Evolutionary conservation across 1,140 invertebrate species (phyloP).

Genomic region (fruit fly (Drosophila melanogaster)): DNA sequence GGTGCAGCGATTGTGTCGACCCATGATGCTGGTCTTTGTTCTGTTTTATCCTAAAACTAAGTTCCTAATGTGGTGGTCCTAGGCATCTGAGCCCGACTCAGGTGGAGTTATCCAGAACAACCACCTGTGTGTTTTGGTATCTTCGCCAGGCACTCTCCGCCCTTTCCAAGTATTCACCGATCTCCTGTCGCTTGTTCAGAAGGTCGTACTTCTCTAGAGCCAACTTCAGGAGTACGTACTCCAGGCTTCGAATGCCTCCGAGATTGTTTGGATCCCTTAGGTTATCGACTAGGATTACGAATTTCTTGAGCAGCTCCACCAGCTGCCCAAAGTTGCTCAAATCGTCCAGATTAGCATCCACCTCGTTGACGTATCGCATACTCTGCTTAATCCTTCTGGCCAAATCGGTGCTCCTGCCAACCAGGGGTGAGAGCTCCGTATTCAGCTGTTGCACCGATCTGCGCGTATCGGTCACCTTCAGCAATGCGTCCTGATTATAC

Average conservation of each 20-base stretch:
- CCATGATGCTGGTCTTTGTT: conserved; percentile 32
- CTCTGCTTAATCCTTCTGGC: conserved; percentile 60
- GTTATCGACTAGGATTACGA: conserved; percentile 43
- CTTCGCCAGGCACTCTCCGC: conserved; percentile 44
- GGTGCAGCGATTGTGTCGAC: conserved; percentile 36
- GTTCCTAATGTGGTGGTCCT: conserved; percentile 7
- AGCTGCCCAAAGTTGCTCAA: conserved; percentile 33
- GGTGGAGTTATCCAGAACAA: conserved; percentile 43
- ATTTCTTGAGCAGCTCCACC: conserved; percentile 57
- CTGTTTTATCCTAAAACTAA: conserved; percentile 15
- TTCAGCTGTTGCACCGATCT: conserved; percentile 51
- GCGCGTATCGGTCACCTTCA: conserved; percentile 32
- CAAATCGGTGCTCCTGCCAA: conserved; percentile 64
- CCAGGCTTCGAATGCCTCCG: conserved; percentile 53
- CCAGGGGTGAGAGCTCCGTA: conserved; percentile 52
- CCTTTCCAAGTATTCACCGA: conserved; percentile 38
- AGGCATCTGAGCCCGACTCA: conserved; percentile 8
- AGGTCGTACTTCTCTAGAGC: conserved; percentile 62
- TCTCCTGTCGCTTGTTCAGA: conserved; percentile 33
- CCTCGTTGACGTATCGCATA: conserved; percentile 62
- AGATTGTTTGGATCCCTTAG: conserved; percentile 32
- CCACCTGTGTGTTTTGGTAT: conserved; percentile 54
- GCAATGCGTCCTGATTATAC: conserved; percentile 27
- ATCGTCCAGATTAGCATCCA: conserved; percentile 51
- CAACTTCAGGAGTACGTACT: conserved; percentile 66